phyloP scores from a whole-genome alignment of 2,113 vertebrate species.

The Dipodomys spectabilis region DNA sequence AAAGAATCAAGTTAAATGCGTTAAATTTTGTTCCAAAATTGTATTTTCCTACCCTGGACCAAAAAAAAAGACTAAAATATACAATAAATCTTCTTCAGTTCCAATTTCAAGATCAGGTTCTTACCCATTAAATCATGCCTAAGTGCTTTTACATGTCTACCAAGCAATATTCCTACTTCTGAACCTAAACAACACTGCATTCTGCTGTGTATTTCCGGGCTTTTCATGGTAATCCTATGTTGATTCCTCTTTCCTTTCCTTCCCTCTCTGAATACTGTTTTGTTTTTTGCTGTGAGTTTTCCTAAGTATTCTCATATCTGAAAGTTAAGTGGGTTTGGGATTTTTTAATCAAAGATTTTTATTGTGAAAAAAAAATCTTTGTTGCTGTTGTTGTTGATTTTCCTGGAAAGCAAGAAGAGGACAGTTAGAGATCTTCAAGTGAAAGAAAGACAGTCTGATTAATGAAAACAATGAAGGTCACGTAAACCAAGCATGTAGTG shows the following conservation, averaged over 20 bases:
- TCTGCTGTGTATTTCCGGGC: neutral
- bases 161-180: conserved; percentile 34
- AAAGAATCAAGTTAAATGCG: conserved; percentile 71
- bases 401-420: neutral
- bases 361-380: no score
- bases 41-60: conserved; percentile 61
- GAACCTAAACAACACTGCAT: neutral
- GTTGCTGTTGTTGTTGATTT: neutral
- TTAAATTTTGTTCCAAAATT: conserved; percentile 75
- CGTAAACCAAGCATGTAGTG: neutral
- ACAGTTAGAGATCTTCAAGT: neutral
- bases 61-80: conserved; percentile 70
- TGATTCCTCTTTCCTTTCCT: neutral
- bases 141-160: conserved; percentile 46
- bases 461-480: neutral
- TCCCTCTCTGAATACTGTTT: neutral
- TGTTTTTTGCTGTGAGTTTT: neutral
- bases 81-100: conserved; percentile 73
- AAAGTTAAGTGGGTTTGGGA: neutral
- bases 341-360: no score
- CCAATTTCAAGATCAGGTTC: conserved; percentile 67
- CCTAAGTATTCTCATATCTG: conserved; percentile 24
- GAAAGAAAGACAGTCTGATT: neutral
- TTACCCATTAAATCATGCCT: conserved; percentile 70
- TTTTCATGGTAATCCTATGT: neutral